Conservation (phyloP, 2,797 vertebrate genomes). For the Muscicapa striata region DNA sequence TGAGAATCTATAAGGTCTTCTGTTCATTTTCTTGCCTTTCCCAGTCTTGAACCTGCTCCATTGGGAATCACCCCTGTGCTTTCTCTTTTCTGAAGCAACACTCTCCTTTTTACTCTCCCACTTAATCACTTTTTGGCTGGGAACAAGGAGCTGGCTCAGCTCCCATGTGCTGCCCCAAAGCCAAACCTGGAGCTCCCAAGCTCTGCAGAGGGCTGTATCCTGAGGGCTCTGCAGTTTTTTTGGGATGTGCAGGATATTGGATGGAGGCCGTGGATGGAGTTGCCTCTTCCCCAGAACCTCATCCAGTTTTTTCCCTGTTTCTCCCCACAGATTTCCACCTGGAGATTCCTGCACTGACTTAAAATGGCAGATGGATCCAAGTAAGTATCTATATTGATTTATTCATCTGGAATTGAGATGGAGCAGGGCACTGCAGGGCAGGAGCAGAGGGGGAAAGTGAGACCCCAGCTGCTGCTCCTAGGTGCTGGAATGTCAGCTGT, state of each 20-base stretch:
- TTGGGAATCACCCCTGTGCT: neutral
- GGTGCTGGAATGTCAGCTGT: neutral
- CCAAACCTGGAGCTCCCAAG: accelerated
- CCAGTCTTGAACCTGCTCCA: neutral
- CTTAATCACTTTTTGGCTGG: accelerated
- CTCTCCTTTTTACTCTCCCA: neutral
- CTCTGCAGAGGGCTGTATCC: accelerated
- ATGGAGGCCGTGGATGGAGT: accelerated
- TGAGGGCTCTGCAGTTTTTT: accelerated
- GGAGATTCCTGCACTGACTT: neutral
- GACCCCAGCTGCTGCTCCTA: accelerated
- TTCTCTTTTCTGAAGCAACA: neutral
- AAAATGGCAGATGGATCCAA: slow-evolving; percentile 36
- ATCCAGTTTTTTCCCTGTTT: neutral
- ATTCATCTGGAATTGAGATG: neutral
- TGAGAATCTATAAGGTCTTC: neutral
- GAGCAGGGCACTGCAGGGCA: neutral
- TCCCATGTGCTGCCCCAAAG: accelerated
- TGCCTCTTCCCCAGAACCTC: neutral
- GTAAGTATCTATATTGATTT: neutral
- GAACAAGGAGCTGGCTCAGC: neutral
- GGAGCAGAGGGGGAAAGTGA: neutral
- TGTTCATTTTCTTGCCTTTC: neutral
- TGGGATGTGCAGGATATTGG: neutral
- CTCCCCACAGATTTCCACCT: neutral